Evolutionary conservation across 2,888 invertebrate genomes (phyloP).

Genomic region (Scaptomyza caliginosa): DNA sequence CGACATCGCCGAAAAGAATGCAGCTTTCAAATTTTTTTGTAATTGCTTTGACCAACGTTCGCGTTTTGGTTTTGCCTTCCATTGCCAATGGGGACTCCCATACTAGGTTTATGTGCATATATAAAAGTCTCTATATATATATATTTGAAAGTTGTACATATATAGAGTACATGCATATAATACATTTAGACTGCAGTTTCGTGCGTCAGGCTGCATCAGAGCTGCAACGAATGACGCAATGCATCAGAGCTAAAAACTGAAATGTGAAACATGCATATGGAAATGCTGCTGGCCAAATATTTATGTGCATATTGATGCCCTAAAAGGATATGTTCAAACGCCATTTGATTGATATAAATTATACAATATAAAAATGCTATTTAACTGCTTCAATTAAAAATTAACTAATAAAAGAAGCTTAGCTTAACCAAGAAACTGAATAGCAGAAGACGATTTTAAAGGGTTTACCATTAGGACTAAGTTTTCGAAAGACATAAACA

Average conservation of each 20-base stretch:
- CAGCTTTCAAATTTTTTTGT: conserved; percentile 49
- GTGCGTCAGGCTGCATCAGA: conserved; percentile 29
- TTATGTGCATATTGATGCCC: conserved; percentile 42
- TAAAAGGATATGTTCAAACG: conserved; percentile 8
- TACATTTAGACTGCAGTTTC: conserved; percentile 66
- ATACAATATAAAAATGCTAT: conserved; percentile 12
- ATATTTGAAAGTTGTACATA: conserved; percentile 34
- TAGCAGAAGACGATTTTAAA: no score
- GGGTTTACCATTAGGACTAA: no score
- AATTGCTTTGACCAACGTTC: conserved; percentile 70
- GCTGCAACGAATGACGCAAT: conserved; percentile 31
- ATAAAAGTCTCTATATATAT: background rate
- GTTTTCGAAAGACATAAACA: no score
- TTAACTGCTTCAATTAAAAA: background rate
- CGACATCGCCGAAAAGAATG: conserved; percentile 34
- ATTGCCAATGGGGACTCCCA: conserved; percentile 10
- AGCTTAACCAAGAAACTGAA: no score
- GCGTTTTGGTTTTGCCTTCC: conserved; percentile 27
- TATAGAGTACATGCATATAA: conserved; percentile 49
- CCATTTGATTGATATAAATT: conserved; percentile 6
- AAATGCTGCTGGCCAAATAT: conserved; percentile 48
- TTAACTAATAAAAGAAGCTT: background rate
- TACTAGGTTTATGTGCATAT: conserved; percentile 5
- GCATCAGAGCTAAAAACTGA: conserved; percentile 26
- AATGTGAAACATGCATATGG: conserved; percentile 38